A percentile compares a stretch with the other conserved stretches of the same genome.
These are phyloP conservation scores for Oophaga pumilio DNA, from an alignment of 2,113 vertebrate genomes.

Conservation along the genomic window DNA sequence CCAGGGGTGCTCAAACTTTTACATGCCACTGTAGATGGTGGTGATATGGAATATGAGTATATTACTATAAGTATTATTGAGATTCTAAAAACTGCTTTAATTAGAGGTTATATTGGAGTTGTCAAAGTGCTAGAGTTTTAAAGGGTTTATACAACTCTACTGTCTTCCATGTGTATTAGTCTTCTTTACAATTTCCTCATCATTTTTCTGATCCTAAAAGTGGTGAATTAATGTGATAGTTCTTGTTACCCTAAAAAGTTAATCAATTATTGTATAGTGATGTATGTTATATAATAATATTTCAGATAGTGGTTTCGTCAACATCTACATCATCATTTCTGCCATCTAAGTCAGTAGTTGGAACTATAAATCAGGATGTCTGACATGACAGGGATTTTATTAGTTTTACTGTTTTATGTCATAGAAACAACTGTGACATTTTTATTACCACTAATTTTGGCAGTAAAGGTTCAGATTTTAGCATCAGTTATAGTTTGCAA, in stretches of 20 bases:
- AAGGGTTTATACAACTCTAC: neutral
- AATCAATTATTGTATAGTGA: neutral
- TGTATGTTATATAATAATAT: neutral
- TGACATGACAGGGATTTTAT: neutral
- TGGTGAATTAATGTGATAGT: neutral
- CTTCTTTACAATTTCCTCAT: neutral
- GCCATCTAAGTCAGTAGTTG: neutral
- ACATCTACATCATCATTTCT: neutral
- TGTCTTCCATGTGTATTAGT: neutral
- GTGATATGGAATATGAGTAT: too few relatives aligned
- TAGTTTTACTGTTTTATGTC: neutral
- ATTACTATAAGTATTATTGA: too few relatives aligned
- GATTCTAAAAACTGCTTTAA: too few relatives aligned
- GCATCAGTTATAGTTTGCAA: neutral
- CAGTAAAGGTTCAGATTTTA: neutral
- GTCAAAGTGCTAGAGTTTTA: neutral
- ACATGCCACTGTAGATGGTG: too few relatives aligned
- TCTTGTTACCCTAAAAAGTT: neutral
- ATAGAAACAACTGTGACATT: neutral
- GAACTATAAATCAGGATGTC: neutral
- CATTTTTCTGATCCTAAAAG: neutral
- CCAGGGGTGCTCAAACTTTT: too few relatives aligned
- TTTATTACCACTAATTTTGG: neutral
- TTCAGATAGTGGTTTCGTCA: neutral
- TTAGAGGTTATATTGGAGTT: too few relatives aligned